A percentile compares a stretch with the other conserved stretches of the same genome.
Evolutionary conservation across 1,140 invertebrate species (phyloP).

Genomic region (Drosophila nebulosa): DNA sequence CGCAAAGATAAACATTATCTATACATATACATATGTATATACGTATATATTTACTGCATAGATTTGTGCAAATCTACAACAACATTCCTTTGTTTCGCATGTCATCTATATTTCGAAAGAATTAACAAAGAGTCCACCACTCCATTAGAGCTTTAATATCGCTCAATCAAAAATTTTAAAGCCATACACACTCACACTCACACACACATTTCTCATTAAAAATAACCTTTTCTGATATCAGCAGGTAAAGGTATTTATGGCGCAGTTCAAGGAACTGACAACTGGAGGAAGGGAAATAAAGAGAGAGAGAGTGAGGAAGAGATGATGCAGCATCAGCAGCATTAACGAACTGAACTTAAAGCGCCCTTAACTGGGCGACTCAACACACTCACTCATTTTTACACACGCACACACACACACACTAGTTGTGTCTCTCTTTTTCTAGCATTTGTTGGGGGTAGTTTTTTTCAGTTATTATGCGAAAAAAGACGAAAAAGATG

Average conservation of each 20-base stretch:
- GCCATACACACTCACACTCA: too few species aligned
- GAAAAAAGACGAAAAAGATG: background rate
- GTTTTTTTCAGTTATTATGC: slow-evolving; percentile 29
- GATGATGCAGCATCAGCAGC: slow-evolving; percentile 17
- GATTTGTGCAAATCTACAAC: too few species aligned
- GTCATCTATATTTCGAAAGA: background rate
- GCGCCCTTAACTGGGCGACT: slow-evolving; percentile 37
- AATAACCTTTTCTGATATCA: background rate
- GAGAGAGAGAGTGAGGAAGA: too few species aligned
- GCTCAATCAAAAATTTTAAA: background rate
- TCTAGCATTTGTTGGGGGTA: slow-evolving; percentile 36
- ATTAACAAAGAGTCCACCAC: background rate
- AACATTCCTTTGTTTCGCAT: background rate
- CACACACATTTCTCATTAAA: too few species aligned
- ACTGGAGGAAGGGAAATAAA: background rate
- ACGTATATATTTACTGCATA: too few species aligned
- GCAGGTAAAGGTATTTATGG: too few species aligned
- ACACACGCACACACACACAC: too few species aligned
- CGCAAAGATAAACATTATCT: too few species aligned
- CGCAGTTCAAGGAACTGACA: slow-evolving; percentile 65
- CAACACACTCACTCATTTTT: background rate
- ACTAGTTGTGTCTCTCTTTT: too few species aligned
- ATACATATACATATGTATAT: too few species aligned
- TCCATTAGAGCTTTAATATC: background rate
- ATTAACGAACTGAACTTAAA: slow-evolving; percentile 67